Evolutionary conservation across 2,113 vertebrate species (phyloP).

Genomic region (Calcarius ornatus): DNA sequence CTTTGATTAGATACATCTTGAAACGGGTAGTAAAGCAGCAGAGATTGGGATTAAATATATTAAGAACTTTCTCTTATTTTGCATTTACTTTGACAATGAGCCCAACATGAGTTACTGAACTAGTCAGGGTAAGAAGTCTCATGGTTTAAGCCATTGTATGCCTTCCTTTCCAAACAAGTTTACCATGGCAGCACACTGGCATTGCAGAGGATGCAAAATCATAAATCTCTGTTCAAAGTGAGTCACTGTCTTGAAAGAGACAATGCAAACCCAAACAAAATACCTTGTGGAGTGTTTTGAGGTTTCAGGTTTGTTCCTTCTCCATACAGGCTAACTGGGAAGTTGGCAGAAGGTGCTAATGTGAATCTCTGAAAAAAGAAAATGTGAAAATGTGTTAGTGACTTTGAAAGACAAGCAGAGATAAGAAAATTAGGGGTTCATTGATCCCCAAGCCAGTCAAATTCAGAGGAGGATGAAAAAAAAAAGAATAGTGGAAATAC

Average conservation of each 20-base stretch:
- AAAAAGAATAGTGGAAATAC: background rate
- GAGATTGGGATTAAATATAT: background rate
- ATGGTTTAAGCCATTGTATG: background rate
- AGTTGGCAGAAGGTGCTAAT: conserved; percentile 67
- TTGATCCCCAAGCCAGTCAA: background rate
- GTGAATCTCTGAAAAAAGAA: conserved; percentile 76
- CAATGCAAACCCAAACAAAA: background rate
- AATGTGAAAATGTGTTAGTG: background rate
- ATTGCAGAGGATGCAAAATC: background rate
- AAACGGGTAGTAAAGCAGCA: background rate
- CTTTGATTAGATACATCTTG: background rate
- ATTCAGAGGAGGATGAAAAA: background rate
- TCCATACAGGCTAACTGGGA: conserved; percentile 63
- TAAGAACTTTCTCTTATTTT: background rate
- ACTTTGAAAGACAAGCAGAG: background rate
- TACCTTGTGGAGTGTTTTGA: conserved; percentile 51
- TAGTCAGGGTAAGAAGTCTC: background rate
- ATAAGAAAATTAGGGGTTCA: background rate
- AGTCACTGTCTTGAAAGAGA: background rate
- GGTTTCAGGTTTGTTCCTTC: background rate
- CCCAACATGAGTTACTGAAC: background rate
- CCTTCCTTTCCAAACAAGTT: background rate
- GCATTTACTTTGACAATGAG: background rate
- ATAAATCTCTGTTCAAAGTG: background rate
- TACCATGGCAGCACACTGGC: background rate